Evolutionary conservation across 2,797 vertebrate species (phyloP).

Genomic region (Melanotaenia pygmaea): DNA sequence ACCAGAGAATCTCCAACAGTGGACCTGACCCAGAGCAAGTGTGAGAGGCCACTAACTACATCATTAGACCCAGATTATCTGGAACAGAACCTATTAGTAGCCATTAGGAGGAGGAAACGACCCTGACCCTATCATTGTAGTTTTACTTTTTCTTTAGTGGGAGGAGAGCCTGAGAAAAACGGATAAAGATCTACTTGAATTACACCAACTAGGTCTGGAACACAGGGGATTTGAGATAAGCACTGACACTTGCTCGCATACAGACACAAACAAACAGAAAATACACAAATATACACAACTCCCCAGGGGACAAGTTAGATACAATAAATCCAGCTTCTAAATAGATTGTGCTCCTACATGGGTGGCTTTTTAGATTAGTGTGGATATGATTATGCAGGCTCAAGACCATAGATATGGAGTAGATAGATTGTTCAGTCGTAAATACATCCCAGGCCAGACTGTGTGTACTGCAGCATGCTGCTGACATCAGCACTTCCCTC

Average conservation of each 20-base stretch:
- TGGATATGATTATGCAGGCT: conserved; percentile 71
- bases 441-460: conserved; percentile 30
- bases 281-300: conserved; percentile 42
- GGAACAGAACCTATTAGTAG: conserved; percentile 68
- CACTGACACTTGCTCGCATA: conserved; percentile 37
- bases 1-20: conserved; percentile 51
- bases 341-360: conserved; percentile 63
- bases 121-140: conserved; percentile 61
- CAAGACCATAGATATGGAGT: conserved; percentile 50
- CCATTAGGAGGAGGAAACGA: conserved; percentile 65
- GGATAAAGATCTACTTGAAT: conserved; percentile 65
- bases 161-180: conserved; percentile 45
- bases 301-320: conserved; percentile 32
- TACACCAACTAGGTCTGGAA: conserved; percentile 49
- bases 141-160: conserved; percentile 48
- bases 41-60: conserved; percentile 55
- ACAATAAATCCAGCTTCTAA: conserved; percentile 66
- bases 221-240: conserved; percentile 57
- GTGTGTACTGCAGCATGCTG: conserved; percentile 33
- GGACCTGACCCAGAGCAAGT: conserved; percentile 46
- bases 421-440: conserved; percentile 57
- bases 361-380: conserved; percentile 67
- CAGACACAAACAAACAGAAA: conserved; percentile 29
- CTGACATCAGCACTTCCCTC: conserved; percentile 52
- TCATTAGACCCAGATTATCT: conserved; percentile 72